Evolutionary conservation across 2,888 invertebrate genomes (phyloP).

Genomic region (Campoletis raptor): DNA sequence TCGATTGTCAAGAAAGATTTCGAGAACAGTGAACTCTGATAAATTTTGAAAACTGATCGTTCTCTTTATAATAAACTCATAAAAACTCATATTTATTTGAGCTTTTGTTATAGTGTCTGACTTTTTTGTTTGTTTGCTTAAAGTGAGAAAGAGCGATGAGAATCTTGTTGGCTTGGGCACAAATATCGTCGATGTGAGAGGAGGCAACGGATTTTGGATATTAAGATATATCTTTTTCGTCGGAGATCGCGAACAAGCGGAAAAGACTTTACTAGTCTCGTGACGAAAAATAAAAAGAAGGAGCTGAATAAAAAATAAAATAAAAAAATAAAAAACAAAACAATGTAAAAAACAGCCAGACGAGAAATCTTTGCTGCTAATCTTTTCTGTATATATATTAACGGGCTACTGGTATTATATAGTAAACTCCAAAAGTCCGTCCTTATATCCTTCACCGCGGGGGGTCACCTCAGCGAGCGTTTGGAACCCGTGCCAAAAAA

Average conservation of each 20-base stretch:
- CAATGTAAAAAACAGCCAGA: slow-evolving; percentile 17
- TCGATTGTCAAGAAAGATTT: slow-evolving; percentile 22
- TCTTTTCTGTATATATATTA: slow-evolving; percentile 47
- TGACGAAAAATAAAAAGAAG: slow-evolving; percentile 26
- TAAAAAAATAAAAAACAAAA: too few species aligned
- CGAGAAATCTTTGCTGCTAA: slow-evolving; percentile 41
- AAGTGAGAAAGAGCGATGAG: slow-evolving; percentile 13
- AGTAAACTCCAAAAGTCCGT: slow-evolving; percentile 31
- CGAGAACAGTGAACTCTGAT: background rate
- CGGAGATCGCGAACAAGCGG: slow-evolving; percentile 6
- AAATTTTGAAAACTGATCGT: slow-evolving; percentile 24
- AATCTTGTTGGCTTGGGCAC: slow-evolving; percentile 39
- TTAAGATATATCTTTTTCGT: slow-evolving; percentile 44
- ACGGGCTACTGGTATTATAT: slow-evolving; percentile 44
- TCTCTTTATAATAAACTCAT: slow-evolving; percentile 23
- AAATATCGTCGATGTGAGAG: slow-evolving; percentile 28
- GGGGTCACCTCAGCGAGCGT: slow-evolving; percentile 37
- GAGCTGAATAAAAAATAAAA: background rate
- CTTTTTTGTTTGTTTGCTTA: background rate
- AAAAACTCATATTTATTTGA: slow-evolving; percentile 60
- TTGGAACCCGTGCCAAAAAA: slow-evolving; percentile 64
- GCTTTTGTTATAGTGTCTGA: slow-evolving; percentile 51
- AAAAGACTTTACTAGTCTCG: slow-evolving; percentile 26
- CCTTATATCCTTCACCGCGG: slow-evolving; percentile 57
- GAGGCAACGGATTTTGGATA: slow-evolving; percentile 54